Evolutionary conservation across 2,797 vertebrate species (phyloP).

Genomic region (Gallinago stenura): DNA sequence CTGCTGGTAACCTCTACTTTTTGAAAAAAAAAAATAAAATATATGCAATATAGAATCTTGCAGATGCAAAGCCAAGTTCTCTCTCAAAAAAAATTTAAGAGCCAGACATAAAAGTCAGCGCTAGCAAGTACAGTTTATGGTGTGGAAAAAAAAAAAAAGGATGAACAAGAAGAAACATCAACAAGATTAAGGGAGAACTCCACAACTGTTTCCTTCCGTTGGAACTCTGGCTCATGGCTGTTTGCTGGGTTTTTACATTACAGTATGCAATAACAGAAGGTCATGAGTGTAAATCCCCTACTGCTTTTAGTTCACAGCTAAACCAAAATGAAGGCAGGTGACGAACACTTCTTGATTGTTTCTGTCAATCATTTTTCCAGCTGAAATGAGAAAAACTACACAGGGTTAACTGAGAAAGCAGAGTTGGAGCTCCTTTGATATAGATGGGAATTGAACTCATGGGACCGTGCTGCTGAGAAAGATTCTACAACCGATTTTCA

Average conservation of each 20-base stretch:
- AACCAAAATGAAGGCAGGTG: conserved; percentile 29
- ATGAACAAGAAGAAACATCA: not conserved
- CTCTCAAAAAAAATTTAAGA: not conserved
- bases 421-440: conserved; percentile 11
- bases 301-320: conserved; percentile 46
- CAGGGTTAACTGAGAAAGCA: conserved; percentile 59
- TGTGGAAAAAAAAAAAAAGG: not conserved
- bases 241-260: not conserved
- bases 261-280: conserved; percentile 49
- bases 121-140: not conserved
- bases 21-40: not conserved
- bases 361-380: conserved; percentile 68
- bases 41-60: not conserved
- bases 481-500: conserved; percentile 2
- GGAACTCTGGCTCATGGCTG: not conserved
- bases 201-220: not conserved
- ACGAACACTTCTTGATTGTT: conserved; percentile 65
- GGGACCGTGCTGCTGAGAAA: not conserved
- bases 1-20: not conserved
- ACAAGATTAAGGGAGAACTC: not conserved
- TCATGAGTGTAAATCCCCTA: conserved; percentile 50
- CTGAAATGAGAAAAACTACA: conserved; percentile 59
- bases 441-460: conserved; percentile 22
- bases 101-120: not conserved
- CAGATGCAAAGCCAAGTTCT: not conserved